Conservation (phyloP, 2,797 vertebrate species). For the Phoeniculus purpureus region DNA sequence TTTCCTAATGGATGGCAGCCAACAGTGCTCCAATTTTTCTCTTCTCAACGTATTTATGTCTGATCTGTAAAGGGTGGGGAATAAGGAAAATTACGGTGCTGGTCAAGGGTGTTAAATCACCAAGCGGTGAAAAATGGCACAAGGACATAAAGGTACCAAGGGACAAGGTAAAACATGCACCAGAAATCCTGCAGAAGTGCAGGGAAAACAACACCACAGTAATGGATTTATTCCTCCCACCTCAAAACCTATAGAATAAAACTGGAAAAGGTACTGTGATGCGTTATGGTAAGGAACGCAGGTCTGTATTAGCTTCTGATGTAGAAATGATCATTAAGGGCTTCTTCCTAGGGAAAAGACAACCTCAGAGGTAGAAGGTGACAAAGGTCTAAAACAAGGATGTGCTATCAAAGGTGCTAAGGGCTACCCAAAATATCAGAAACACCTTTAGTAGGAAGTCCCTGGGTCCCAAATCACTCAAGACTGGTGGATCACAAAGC, state of each 20-base stretch:
- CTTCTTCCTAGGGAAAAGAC: background rate
- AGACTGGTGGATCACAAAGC: background rate
- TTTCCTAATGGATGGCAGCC: conserved; percentile 1
- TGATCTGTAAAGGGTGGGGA: background rate
- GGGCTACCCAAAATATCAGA: fast-evolving
- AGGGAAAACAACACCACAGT: background rate
- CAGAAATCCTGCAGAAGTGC: background rate
- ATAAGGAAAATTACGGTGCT: background rate
- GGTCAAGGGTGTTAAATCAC: background rate
- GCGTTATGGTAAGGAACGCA: background rate
- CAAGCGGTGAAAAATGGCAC: background rate
- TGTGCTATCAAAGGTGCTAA: background rate
- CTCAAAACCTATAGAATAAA: background rate
- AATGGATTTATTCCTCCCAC: background rate
- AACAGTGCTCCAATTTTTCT: background rate
- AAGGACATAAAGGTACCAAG: background rate
- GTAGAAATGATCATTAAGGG: background rate
- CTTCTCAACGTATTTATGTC: background rate
- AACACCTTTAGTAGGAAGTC: background rate
- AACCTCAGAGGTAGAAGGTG: background rate
- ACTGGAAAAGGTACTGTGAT: background rate
- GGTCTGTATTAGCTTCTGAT: background rate
- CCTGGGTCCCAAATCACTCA: fast-evolving
- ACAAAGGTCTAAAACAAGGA: background rate
- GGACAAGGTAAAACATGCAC: background rate